These are phyloP conservation scores for Amiota mariae DNA, from an alignment of 2,888 invertebrate genomes.

Conservation along the genomic window DNA sequence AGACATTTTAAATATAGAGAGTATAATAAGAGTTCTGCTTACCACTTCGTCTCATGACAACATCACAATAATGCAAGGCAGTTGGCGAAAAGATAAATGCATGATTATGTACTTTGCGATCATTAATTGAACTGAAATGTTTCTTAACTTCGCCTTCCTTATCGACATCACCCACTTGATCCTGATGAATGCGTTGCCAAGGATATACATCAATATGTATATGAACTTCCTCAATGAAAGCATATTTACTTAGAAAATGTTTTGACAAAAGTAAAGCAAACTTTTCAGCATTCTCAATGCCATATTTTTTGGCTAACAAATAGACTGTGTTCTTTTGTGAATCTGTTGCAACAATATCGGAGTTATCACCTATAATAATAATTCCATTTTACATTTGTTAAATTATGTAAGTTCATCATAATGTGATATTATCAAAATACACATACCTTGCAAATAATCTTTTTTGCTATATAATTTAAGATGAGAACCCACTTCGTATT, in stretches of 20 bases:
- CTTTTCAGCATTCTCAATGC: conserved; percentile 84
- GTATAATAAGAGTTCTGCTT: conserved; percentile 55
- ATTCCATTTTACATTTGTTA: background rate
- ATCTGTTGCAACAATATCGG: conserved; percentile 86
- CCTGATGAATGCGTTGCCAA: conserved; percentile 80
- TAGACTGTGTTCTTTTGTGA: conserved; percentile 89
- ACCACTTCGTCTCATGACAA: conserved; percentile 81
- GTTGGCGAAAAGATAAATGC: conserved; percentile 83
- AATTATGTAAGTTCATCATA: no score
- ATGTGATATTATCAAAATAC: background rate
- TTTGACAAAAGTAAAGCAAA: conserved; percentile 83
- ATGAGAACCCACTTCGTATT: conserved; percentile 83
- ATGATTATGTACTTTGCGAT: conserved; percentile 79
- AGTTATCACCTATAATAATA: conserved; percentile 83
- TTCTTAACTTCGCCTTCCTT: conserved; percentile 40
- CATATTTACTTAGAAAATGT: conserved; percentile 84
- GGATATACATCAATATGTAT: conserved; percentile 84
- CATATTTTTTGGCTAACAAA: conserved; percentile 84
- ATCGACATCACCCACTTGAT: conserved; percentile 73
- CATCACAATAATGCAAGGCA: conserved; percentile 80
- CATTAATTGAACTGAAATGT: conserved; percentile 53
- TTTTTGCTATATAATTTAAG: conserved; percentile 81
- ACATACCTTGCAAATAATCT: conserved; percentile 79
- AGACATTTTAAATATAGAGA: background rate
- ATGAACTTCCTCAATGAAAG: conserved; percentile 82